Conservation (phyloP, 2,113 vertebrate genomes). For the Parus major region DNA sequence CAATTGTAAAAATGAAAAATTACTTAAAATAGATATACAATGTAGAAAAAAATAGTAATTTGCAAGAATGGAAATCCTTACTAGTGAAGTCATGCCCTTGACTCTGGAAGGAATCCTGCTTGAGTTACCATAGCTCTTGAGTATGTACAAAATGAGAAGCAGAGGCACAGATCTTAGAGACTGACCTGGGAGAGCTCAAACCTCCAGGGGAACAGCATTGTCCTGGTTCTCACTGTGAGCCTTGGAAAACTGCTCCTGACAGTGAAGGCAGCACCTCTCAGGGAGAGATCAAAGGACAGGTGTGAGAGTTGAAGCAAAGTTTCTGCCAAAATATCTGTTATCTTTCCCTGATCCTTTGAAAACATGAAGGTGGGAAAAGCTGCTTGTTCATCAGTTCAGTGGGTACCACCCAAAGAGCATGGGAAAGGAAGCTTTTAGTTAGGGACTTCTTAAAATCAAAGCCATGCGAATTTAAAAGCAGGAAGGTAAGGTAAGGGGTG, state of each 20-base stretch:
- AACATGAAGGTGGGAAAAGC: background rate
- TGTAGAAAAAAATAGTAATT: background rate
- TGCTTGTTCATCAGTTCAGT: background rate
- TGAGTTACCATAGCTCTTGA: background rate
- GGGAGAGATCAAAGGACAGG: background rate
- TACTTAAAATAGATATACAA: background rate
- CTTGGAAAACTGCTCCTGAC: background rate
- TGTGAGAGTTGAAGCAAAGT: background rate
- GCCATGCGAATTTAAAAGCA: background rate
- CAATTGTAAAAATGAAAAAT: background rate
- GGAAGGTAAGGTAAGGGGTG: background rate
- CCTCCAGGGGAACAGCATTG: too few species aligned
- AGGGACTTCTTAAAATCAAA: background rate
- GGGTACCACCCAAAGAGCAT: background rate
- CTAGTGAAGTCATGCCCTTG: background rate
- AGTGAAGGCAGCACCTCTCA: background rate
- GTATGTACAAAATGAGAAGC: fast-evolving
- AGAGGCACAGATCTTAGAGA: background rate
- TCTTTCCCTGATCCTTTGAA: background rate
- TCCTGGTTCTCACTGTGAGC: background rate
- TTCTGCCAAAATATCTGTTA: background rate
- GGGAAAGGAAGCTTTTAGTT: background rate
- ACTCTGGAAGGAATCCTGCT: background rate
- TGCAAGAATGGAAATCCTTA: background rate
- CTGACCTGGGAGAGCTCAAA: too few species aligned